A percentile compares a stretch with the other conserved stretches of the same genome.
These are phyloP conservation scores for Atrina japonica DNA, from an alignment of 2,888 invertebrate species.

Conservation along the genomic window DNA sequence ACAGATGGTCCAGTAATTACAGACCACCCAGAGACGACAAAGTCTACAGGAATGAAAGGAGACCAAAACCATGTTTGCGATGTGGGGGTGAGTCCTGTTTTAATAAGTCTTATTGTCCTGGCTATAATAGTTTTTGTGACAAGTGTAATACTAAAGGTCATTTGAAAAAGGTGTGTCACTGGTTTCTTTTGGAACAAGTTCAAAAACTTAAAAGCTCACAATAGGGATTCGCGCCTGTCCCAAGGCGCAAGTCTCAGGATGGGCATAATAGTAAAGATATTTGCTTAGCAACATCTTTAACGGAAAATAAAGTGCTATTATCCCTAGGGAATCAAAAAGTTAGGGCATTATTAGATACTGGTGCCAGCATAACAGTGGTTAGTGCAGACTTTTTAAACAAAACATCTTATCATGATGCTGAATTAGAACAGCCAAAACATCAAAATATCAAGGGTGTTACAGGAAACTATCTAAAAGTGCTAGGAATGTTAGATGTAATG, in stretches of 20 bases:
- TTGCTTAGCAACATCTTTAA: slow-evolving; percentile 11
- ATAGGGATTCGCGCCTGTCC: slow-evolving; percentile 28
- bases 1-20: background rate
- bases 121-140: background rate
- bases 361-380: slow-evolving; percentile 17
- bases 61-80: background rate
- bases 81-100: slow-evolving; percentile 27
- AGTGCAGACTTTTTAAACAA: slow-evolving; percentile 2
- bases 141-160: slow-evolving; percentile 4
- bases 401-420: background rate
- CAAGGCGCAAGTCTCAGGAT: slow-evolving; percentile 8
- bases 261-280: slow-evolving; percentile 2
- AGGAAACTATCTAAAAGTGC: slow-evolving; percentile 13
- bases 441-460: slow-evolving; percentile 8
- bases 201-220: background rate
- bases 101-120: slow-evolving; percentile 10
- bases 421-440: background rate
- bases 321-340: background rate
- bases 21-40: too few species aligned
- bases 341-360: slow-evolving; percentile 26
- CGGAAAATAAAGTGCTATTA: slow-evolving; percentile 13
- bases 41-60: too few species aligned
- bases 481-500: slow-evolving; percentile 14
- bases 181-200: background rate
- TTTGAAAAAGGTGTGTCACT: background rate